phyloP scores from a whole-genome alignment of 2,888 invertebrate genomes.

The Atrina japonica region DNA sequence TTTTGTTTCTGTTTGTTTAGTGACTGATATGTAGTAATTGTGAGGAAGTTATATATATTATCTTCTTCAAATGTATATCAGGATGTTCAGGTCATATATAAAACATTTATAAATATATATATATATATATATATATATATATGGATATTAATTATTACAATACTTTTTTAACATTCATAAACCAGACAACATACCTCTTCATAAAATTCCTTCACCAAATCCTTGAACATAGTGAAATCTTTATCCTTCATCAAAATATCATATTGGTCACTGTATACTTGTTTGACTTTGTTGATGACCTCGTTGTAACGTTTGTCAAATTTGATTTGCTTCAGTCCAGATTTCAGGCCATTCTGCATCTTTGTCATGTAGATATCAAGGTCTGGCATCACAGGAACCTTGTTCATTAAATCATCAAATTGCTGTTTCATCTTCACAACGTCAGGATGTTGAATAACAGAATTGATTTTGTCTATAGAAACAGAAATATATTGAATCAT shows the following conservation, averaged over 20 bases:
- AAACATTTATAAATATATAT: too few species aligned
- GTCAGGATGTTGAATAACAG: conserved; percentile 52
- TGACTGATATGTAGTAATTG: background rate
- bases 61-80: background rate
- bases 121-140: too few species aligned
- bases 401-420: conserved; percentile 34
- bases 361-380: conserved; percentile 38
- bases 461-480: conserved; percentile 52
- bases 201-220: conserved; percentile 58
- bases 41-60: background rate
- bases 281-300: conserved; percentile 39
- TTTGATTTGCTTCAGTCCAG: conserved; percentile 16
- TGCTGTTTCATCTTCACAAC: conserved; percentile 45
- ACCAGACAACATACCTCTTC: conserved; percentile 66
- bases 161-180: too few species aligned
- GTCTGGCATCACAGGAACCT: conserved; percentile 31
- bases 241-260: conserved; percentile 56
- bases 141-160: too few species aligned
- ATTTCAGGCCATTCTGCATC: conserved; percentile 38
- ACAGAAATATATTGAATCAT: background rate
- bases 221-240: conserved; percentile 55
- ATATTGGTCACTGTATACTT: conserved; percentile 58
- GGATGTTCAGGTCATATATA: too few species aligned
- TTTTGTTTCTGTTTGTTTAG: too few species aligned
- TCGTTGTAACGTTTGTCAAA: conserved; percentile 21